A percentile compares a stretch with the other conserved stretches of the same genome.
Evolutionary conservation across 2,113 vertebrate genomes (phyloP).

Genomic region (Lepus europaeus): DNA sequence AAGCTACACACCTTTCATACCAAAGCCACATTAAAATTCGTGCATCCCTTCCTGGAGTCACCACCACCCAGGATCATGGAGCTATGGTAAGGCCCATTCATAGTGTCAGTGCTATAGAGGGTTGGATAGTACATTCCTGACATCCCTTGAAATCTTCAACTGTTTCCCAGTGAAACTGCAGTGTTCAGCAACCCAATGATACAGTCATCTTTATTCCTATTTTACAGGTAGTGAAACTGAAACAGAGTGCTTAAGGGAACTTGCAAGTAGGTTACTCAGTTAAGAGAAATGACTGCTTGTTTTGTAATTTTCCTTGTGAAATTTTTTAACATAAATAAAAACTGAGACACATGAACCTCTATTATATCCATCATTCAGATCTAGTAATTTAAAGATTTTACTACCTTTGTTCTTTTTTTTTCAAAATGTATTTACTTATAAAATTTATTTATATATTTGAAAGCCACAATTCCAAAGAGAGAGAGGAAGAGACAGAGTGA

Average conservation of each 20-base stretch:
- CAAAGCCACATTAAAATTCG: not conserved
- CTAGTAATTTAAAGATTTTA: slow-evolving; percentile 34
- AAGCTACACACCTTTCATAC: not conserved
- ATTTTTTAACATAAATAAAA: slow-evolving; percentile 30
- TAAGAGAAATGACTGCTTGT: slow-evolving; percentile 8
- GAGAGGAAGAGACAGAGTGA: too few species aligned
- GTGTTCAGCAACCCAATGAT: not conserved
- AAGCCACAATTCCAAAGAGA: too few species aligned
- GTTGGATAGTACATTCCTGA: not conserved
- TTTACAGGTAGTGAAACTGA: slow-evolving; percentile 34
- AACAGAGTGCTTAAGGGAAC: slow-evolving; percentile 2
- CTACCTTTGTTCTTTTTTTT: not conserved
- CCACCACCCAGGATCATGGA: not conserved
- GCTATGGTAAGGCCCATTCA: not conserved
- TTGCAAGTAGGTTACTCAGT: not conserved
- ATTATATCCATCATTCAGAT: not conserved
- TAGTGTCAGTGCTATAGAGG: not conserved
- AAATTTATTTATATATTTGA: too few species aligned
- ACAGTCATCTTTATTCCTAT: not conserved
- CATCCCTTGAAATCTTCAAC: not conserved
- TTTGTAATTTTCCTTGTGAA: slow-evolving; percentile 18
- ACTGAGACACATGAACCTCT: not conserved
- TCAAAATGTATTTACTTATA: too few species aligned
- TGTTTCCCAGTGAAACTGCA: slow-evolving; percentile 30
- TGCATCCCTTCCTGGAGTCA: not conserved